Percentiles rank a stretch among this genome's conserved stretches.
These are phyloP conservation scores for Dolichallabes microphthalmus DNA, from an alignment of 2,113 vertebrate species.

Conservation along the genomic window DNA sequence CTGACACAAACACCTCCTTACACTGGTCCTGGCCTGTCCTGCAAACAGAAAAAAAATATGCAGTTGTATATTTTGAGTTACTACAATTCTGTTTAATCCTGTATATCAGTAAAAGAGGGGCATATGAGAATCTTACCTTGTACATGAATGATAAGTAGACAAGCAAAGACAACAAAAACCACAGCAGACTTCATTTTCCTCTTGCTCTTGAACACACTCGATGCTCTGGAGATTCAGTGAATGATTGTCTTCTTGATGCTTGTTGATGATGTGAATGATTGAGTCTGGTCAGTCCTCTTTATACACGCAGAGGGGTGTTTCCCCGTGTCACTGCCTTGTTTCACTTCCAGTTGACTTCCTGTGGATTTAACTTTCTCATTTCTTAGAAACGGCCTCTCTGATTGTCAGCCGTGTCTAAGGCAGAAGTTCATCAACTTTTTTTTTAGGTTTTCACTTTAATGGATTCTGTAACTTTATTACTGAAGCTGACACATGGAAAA, in stretches of 20 bases:
- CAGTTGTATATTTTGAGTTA: background rate
- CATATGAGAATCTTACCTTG: constrained; percentile 34
- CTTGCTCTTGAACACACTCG: constrained; percentile 6
- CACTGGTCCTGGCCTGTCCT: constrained; percentile 23
- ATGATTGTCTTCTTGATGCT: background rate
- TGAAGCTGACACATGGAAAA: background rate
- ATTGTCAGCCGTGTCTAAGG: background rate
- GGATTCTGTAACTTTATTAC: background rate
- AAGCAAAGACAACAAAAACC: constrained; percentile 25
- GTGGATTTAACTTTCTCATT: background rate
- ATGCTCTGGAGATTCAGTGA: background rate
- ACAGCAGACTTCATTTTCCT: constrained; percentile 44
- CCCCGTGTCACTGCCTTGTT: background rate
- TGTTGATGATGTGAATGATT: constrained; percentile 5
- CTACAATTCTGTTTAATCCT: background rate
- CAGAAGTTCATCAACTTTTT: background rate
- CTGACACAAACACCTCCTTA: constrained; percentile 44
- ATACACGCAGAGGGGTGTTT: constrained; percentile 3
- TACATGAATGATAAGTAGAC: constrained; percentile 30
- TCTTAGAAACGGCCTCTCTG: background rate
- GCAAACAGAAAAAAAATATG: constrained; percentile 20
- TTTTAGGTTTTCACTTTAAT: background rate
- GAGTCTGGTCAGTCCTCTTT: background rate
- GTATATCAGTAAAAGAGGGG: background rate
- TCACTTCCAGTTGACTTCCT: background rate